phyloP scores from a whole-genome alignment of 2,888 invertebrate species.

The Leptopterna dolabrata region DNA sequence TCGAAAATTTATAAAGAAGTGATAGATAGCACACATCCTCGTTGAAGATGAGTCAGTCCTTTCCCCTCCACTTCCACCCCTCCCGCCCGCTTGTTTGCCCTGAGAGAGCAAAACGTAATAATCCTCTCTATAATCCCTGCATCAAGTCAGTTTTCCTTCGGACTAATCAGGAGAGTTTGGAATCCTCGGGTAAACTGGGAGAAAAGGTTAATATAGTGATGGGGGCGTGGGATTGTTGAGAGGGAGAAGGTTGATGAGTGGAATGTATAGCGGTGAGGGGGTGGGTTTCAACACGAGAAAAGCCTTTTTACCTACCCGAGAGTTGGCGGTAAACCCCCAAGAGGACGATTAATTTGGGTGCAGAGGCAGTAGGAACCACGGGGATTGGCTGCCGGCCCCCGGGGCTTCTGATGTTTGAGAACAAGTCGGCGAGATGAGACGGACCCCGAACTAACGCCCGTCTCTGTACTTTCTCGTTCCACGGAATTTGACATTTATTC shows the following conservation, averaged over 20 bases:
- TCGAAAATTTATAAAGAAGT: too few relatives aligned
- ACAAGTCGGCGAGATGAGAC: background rate
- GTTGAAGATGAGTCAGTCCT: background rate
- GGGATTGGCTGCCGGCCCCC: background rate
- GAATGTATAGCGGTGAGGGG: background rate
- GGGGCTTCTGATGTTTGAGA: background rate
- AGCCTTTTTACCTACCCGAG: background rate
- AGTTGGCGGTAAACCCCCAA: background rate
- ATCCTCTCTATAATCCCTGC: background rate
- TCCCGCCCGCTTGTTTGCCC: background rate
- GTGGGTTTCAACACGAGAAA: background rate
- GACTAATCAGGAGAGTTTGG: background rate
- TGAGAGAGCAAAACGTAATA: background rate
- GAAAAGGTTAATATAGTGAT: background rate
- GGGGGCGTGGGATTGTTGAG: background rate
- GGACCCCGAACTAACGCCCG: background rate
- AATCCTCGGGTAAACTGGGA: background rate
- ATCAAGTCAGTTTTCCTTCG: background rate
- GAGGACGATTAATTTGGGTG: background rate
- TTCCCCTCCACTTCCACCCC: background rate
- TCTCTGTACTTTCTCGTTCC: background rate
- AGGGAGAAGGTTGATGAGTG: background rate
- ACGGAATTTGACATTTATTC: slow-evolving; percentile 3
- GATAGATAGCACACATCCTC: too few relatives aligned
- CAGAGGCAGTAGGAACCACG: background rate